Percentiles rank a stretch among this genome's conserved stretches.
These are phyloP conservation scores for Nesogale talazaci DNA, from an alignment of 2,113 vertebrate genomes.

Conservation along the genomic window DNA sequence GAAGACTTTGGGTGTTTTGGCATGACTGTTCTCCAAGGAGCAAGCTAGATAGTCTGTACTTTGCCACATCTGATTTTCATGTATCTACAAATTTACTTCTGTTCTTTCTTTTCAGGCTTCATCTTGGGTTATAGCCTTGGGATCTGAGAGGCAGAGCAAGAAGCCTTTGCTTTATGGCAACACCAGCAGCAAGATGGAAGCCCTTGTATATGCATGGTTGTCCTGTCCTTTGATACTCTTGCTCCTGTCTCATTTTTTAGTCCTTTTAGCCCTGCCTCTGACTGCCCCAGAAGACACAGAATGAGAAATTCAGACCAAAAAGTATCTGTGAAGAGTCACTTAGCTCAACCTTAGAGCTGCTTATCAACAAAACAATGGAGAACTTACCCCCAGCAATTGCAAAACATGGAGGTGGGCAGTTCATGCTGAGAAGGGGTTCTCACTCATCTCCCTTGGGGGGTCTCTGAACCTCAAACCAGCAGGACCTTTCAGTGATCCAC, in stretches of 20 bases:
- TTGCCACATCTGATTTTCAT: background rate
- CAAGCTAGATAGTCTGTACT: background rate
- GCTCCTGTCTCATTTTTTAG: accelerated
- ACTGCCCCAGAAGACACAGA: background rate
- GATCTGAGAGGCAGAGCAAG: background rate
- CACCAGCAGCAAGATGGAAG: background rate
- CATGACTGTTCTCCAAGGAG: background rate
- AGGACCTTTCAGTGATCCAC: background rate
- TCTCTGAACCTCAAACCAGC: background rate
- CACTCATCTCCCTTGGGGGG: background rate
- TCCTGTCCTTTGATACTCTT: background rate
- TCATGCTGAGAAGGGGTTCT: too few relatives aligned
- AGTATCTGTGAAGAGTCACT: background rate
- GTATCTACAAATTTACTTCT: background rate
- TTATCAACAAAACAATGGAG: background rate
- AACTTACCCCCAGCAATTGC: background rate
- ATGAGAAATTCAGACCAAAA: background rate
- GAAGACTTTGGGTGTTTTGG: background rate
- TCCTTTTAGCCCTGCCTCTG: background rate
- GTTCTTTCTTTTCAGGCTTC: background rate
- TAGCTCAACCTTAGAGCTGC: background rate
- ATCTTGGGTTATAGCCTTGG: background rate
- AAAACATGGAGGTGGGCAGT: background rate
- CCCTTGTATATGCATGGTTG: background rate
- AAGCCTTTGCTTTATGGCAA: background rate